Percentiles rank a stretch among this genome's conserved stretches.
These are phyloP conservation scores for Halictus rubicundus DNA, from an alignment of 1,140 invertebrate genomes.

Conservation along the genomic window DNA sequence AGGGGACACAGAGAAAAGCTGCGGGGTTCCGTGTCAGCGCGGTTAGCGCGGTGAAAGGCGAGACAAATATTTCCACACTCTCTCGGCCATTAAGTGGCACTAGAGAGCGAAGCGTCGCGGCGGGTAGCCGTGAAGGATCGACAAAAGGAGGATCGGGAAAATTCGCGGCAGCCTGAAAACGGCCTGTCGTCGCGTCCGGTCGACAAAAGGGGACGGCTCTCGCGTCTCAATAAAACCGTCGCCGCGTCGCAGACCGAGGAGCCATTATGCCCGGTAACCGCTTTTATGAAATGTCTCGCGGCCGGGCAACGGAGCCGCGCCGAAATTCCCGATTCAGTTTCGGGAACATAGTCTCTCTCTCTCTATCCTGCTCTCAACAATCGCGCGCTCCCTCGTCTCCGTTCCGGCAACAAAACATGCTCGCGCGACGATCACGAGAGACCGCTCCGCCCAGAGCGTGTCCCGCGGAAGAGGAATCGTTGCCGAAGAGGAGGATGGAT, in stretches of 20 bases:
- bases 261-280: constrained; percentile 42
- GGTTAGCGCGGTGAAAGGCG: neutral
- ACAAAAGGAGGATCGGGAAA: constrained; percentile 18
- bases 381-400: neutral
- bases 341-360: no score
- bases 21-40: neutral
- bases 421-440: constrained; percentile 39
- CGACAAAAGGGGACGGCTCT: constrained; percentile 10
- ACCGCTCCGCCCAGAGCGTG: constrained; percentile 49
- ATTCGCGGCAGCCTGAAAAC: neutral
- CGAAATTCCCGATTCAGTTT: constrained; percentile 15
- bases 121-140: neutral
- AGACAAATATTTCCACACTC: constrained; percentile 31
- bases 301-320: constrained; percentile 11
- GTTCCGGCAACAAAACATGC: neutral
- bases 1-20: neutral
- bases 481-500: neutral
- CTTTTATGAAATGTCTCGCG: constrained; percentile 44
- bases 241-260: neutral
- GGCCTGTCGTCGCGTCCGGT: constrained; percentile 20
- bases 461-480: neutral
- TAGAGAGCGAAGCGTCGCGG: neutral
- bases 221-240: constrained; percentile 47
- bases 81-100: no score
- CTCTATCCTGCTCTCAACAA: no score